A percentile compares a stretch with the other conserved stretches of the same genome.
phyloP scores from a whole-genome alignment of 2,113 vertebrate genomes.

The Prionailurus bengalensis region DNA sequence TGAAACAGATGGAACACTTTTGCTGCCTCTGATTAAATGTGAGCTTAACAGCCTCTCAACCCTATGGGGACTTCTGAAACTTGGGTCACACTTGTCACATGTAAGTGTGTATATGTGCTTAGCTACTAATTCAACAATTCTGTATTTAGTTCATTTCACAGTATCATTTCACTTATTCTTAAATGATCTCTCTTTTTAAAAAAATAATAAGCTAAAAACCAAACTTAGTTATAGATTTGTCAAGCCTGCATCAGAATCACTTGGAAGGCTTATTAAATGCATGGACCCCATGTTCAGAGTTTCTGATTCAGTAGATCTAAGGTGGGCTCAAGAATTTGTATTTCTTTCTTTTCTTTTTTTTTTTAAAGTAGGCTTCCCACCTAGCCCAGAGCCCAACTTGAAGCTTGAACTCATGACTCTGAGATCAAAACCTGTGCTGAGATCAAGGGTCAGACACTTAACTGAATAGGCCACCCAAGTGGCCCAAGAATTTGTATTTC shows the following conservation, averaged over 20 bases:
- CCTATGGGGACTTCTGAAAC: background rate
- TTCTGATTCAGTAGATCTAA: background rate
- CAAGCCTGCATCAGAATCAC: background rate
- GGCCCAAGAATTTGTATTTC: background rate
- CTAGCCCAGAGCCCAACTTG: no score
- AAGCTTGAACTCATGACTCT: no score
- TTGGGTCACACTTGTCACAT: background rate
- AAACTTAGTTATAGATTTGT: background rate
- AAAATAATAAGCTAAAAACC: background rate
- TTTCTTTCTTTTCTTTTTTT: background rate
- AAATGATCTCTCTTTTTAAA: background rate
- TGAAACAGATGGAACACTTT: background rate
- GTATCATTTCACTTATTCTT: background rate
- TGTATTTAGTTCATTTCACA: background rate
- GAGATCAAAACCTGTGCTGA: no score
- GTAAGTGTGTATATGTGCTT: background rate
- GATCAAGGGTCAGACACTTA: no score
- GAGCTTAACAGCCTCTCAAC: background rate
- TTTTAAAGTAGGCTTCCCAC: no score
- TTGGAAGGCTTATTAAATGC: background rate
- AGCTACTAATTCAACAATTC: background rate
- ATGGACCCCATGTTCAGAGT: background rate
- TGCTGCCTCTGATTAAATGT: background rate
- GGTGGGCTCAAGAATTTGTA: background rate
- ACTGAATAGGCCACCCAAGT: no score